Evolutionary conservation across 2,113 vertebrate species (phyloP).

Genomic region (Cyprinodon tularosa): DNA sequence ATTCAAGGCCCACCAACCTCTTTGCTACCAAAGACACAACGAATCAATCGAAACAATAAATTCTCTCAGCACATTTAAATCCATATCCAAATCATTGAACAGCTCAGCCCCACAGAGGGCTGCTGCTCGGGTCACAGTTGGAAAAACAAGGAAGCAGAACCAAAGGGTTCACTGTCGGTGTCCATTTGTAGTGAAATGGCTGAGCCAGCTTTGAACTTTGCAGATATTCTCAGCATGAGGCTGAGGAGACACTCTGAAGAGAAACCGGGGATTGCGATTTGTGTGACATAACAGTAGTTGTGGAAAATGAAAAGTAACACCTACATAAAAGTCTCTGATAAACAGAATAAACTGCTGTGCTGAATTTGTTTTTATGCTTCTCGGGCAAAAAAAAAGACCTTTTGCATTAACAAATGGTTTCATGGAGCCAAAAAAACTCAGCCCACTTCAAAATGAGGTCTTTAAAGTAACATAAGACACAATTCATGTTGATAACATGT

Average conservation of each 20-base stretch:
- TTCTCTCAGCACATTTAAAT: slow-evolving; percentile 51
- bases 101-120: not conserved
- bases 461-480: not conserved
- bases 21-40: slow-evolving; percentile 45
- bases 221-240: slow-evolving; percentile 53
- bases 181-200: slow-evolving; percentile 48
- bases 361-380: not conserved
- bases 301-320: slow-evolving; percentile 24
- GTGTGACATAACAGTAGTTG: slow-evolving; percentile 21
- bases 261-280: slow-evolving; percentile 16
- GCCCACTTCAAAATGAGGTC: not conserved
- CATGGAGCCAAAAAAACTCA: not conserved
- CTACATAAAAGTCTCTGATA: not conserved
- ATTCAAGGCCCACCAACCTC: slow-evolving; percentile 18
- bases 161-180: slow-evolving; percentile 37
- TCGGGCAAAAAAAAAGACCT: not conserved
- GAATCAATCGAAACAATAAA: slow-evolving; percentile 39
- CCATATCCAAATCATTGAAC: slow-evolving; percentile 26
- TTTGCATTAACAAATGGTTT: not conserved
- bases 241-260: slow-evolving; percentile 16
- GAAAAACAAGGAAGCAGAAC: slow-evolving; percentile 8
- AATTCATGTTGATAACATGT: not conserved
- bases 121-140: slow-evolving; percentile 6
- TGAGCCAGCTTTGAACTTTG: slow-evolving; percentile 52
- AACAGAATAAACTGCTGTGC: not conserved